phyloP scores from a whole-genome alignment of 2,797 vertebrate species.

The Falco concolor region DNA sequence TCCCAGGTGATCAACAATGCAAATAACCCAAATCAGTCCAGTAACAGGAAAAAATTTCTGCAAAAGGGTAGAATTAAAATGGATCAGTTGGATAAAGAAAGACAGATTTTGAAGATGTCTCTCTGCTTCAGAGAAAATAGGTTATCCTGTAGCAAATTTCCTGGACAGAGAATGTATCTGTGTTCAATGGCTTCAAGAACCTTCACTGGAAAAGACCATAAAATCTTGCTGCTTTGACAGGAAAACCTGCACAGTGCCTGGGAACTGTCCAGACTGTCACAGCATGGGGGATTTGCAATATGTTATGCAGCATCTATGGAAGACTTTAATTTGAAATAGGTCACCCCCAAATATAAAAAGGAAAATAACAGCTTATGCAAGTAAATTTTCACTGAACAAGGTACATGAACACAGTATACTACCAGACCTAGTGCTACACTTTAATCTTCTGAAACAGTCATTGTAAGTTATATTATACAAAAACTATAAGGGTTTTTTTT shows the following conservation, averaged over 20 bases:
- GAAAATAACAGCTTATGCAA: neutral
- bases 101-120: neutral
- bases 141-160: neutral
- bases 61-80: neutral
- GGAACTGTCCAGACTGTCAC: neutral
- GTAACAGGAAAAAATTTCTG: neutral
- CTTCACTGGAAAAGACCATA: neutral
- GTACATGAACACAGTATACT: neutral
- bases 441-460: neutral
- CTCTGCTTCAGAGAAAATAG: neutral
- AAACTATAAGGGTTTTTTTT: accelerated
- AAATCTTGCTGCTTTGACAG: neutral
- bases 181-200: neutral
- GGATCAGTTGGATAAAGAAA: neutral
- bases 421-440: neutral
- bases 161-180: neutral
- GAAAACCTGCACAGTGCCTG: neutral
- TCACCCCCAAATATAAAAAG: neutral
- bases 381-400: neutral
- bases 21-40: neutral
- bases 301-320: neutral
- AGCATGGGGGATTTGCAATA: neutral
- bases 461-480: neutral
- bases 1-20: neutral
- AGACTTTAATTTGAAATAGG: neutral